Conservation (phyloP, 2,797 vertebrate species). For the Xenentodon cancila region DNA sequence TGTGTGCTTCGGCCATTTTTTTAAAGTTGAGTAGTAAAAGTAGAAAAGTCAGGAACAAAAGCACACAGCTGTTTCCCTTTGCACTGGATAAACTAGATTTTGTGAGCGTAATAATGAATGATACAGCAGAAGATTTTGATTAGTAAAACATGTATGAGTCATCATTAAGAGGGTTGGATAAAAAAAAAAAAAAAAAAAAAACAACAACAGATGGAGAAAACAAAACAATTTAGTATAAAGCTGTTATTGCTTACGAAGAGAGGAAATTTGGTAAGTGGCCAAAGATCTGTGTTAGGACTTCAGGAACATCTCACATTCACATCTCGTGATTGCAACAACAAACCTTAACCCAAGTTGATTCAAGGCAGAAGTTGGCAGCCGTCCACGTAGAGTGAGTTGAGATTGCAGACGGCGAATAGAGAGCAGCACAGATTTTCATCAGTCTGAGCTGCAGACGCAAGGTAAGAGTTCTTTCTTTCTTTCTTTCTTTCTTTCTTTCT, state of each 20-base stretch:
- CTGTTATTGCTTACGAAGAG: slow-evolving; percentile 32
- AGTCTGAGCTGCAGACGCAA: slow-evolving; percentile 10
- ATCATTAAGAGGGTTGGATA: background rate
- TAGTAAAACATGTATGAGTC: slow-evolving; percentile 7
- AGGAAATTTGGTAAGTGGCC: slow-evolving; percentile 21
- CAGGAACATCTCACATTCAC: slow-evolving; percentile 26
- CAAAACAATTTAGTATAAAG: slow-evolving; percentile 1
- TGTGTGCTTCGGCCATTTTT: too few relatives aligned
- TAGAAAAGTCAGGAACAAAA: background rate
- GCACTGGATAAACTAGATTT: slow-evolving; percentile 14
- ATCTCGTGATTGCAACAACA: slow-evolving; percentile 44
- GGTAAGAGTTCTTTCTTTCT: too few relatives aligned
- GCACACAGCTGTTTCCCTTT: slow-evolving; percentile 35
- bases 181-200: background rate
- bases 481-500: too few relatives aligned
- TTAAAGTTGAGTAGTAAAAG: background rate
- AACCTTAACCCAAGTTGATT: slow-evolving; percentile 23
- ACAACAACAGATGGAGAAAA: background rate
- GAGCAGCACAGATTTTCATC: slow-evolving; percentile 24
- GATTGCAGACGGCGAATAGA: background rate
- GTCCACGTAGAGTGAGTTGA: background rate
- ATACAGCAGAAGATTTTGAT: slow-evolving; percentile 24
- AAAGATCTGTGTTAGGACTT: slow-evolving; percentile 23
- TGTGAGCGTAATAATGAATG: slow-evolving; percentile 11
- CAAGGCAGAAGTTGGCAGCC: slow-evolving; percentile 34